A percentile compares a stretch with the other conserved stretches of the same genome.
Evolutionary conservation across 2,888 invertebrate genomes (phyloP).

Genomic region (Drosophila seclusa): DNA sequence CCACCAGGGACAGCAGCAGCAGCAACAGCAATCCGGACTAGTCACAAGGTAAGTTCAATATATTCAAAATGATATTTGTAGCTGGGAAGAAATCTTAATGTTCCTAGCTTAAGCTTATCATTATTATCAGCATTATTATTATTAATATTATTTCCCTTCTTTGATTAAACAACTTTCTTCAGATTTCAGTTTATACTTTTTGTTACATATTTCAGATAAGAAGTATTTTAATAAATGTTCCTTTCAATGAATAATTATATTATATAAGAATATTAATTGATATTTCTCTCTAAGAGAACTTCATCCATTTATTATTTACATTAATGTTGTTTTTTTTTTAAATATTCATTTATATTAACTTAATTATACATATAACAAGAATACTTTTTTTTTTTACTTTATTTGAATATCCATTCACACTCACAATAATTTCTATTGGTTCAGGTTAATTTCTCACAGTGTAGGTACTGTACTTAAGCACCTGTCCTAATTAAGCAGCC

Average conservation of each 20-base stretch:
- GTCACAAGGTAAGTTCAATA: slow-evolving; percentile 73
- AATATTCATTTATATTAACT: not conserved
- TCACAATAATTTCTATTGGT: not conserved
- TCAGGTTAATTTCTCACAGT: slow-evolving; percentile 26
- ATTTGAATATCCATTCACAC: too few species aligned
- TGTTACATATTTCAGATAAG: not conserved
- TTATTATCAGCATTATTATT: not conserved
- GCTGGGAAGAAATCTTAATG: not conserved
- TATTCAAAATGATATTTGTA: not conserved
- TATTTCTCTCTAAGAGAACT: not conserved
- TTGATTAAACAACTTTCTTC: not conserved
- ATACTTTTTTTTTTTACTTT: not conserved
- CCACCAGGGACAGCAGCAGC: slow-evolving; percentile 84
- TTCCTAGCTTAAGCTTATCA: not conserved
- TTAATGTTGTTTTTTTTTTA: not conserved
- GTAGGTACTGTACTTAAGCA: slow-evolving; percentile 9
- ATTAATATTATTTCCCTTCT: not conserved
- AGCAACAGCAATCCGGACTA: slow-evolving; percentile 83
- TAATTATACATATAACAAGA: not conserved
- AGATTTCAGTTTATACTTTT: not conserved
- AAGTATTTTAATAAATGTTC: not conserved
- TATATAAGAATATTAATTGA: not conserved
- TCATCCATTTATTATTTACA: not conserved
- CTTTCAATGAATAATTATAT: not conserved
- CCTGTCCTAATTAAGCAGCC: slow-evolving; percentile 62